Base-by-base conservation (phyloP, 2,888 invertebrate species). In the Actias luna region DNA sequence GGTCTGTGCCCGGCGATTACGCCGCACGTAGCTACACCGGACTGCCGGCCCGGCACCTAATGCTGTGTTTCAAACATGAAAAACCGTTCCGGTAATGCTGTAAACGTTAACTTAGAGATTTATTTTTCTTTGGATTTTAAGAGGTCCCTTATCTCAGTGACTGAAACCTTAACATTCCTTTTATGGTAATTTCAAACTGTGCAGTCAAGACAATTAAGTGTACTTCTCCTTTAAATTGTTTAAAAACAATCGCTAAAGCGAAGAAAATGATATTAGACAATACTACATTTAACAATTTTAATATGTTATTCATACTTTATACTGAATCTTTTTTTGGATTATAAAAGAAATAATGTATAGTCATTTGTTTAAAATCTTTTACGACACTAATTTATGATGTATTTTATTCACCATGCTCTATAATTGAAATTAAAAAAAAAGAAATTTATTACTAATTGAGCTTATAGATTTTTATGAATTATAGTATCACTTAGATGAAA, bases 1-100 rank as follows among this genome's bases (percentile, higher is more conserved):
- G 85, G 88, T 85, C 88, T 87, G 86, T 84, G 85, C 82, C 75
- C 79, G 82, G 79, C 90, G 90, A 90, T 91, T 89, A 90, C 88
- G 81, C 83, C 83, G 83, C 90, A 88, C 91, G 89, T 88, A 85
- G 79, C 76, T 80, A 80, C 81, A 82, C 85, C 77, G 84, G 83
- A 78, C 84, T 74, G 77, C 76, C 76, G 76, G 83, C 80, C 83
- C 83, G 78, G 77, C 80, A 83, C 84, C 89, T 88, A 87, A 87
- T 87, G 82, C 88, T 86, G 84, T 85, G 87, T 88, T 89, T 84
- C 86, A 88, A 89, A 92, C 92, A 91, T 83, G 90, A 89, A 90
- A 92, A 90, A 89, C 85, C 90, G 81, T 91, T 91, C 87, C 90
- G 82, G 84, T 88, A 84, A 88, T 84, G 83, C 88, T 85, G 86